Base-by-base conservation (phyloP, 2,888 invertebrate species). In the Abrostola tripartita region DNA sequence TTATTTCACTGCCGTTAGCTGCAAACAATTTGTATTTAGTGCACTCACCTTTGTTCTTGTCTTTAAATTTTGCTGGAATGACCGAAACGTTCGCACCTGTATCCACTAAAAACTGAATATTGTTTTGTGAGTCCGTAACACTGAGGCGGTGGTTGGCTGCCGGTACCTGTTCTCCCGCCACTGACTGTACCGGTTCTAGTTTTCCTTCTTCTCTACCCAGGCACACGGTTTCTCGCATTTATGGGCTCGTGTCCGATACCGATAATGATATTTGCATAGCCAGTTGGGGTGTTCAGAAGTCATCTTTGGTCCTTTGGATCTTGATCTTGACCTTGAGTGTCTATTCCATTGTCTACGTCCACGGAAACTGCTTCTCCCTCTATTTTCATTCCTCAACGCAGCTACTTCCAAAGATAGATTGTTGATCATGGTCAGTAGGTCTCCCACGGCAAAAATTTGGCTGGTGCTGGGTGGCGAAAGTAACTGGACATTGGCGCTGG, bases 11-110 rank as follows among this genome's bases (percentile, higher is more conserved):
- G 0, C 62, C 61, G n/a, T 80, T 76, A 0, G 76, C 76, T 0
- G 76, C 78, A 60, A 59, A 79, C 6, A 78, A 41, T 52, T 63
- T 74, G 64, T 71, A 71, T 37, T 50, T 40, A 35, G 35, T 41
- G 8, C 9, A 53, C 41, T 53, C 53, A 35, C 41, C 53, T 2
- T 6, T 11, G 7, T 35, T 41, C 41, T 41, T 53, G 41, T 41
- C 41, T 11, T n/a, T 41, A 9, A 14, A 37, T 9, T 24, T 56
- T 36, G 5, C 7, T 9, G 68, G 71, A 14, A 68, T n/a, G 0
- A 70, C 74, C 0, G 71, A 74, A 2, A 71, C 44, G 10, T 71
- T 69, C 0, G 71, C 69, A 0, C 69, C 74, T 5, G 74, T 62
- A 36, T 71, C 75, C 2, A 75, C 51, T 8, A 75, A 51, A 63